A percentile compares a stretch with the other conserved stretches of the same genome.
Evolutionary conservation across 2,797 vertebrate genomes (phyloP).

Genomic region (Sebastes matsubarae): DNA sequence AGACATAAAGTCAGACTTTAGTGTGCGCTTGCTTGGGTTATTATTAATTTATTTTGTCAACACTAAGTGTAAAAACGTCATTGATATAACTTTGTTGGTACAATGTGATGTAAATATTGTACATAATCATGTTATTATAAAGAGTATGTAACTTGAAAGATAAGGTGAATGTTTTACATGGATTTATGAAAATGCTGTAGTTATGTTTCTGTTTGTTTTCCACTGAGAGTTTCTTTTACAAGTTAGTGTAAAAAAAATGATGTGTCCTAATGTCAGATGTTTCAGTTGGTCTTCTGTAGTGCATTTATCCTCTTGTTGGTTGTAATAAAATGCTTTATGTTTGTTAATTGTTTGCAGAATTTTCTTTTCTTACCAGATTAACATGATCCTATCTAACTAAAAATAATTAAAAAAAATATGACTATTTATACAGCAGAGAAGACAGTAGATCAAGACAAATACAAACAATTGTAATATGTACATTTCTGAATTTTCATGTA

Average conservation of each 20-base stretch:
- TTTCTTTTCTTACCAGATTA: neutral
- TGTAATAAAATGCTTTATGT: slow-evolving; percentile 64
- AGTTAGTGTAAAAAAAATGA: neutral
- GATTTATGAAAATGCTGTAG: slow-evolving; percentile 30
- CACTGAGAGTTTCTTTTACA: slow-evolving; percentile 4
- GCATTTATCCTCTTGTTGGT: slow-evolving; percentile 51
- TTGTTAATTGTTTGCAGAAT: slow-evolving; percentile 27
- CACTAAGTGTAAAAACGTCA: slow-evolving; percentile 2
- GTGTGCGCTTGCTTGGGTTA: slow-evolving; percentile 20
- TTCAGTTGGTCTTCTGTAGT: slow-evolving; percentile 27
- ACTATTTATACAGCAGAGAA: neutral
- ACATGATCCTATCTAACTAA: neutral
- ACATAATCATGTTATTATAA: slow-evolving; percentile 51
- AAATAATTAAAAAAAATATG: neutral
- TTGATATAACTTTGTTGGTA: slow-evolving; percentile 25
- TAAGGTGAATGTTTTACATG: slow-evolving; percentile 39
- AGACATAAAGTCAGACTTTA: neutral
- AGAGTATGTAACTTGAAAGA: slow-evolving; percentile 35
- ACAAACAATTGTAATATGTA: neutral
- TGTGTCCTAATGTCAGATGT: slow-evolving; percentile 21
- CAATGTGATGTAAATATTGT: slow-evolving; percentile 62
- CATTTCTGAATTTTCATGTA: neutral
- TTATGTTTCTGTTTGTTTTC: neutral
- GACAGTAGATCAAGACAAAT: neutral
- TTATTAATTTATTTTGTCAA: slow-evolving; percentile 23